Evolutionary conservation across 2,113 vertebrate species (phyloP).

Genomic region (Caranx melampygus): DNA sequence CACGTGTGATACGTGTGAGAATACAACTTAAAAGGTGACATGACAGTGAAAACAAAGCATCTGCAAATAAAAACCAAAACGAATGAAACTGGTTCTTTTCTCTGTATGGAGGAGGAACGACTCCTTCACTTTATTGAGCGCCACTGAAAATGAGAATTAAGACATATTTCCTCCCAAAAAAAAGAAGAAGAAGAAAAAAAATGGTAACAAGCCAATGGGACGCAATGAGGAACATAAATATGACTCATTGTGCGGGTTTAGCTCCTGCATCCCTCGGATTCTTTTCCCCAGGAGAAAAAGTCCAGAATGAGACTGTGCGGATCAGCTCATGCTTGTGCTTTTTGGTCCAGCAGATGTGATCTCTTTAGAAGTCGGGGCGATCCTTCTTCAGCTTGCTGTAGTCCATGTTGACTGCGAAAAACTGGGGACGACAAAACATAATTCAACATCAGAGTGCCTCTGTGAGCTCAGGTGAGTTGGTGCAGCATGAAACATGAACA

Average conservation of each 20-base stretch:
- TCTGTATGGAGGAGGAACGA: conserved; percentile 71
- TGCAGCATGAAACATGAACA: background rate
- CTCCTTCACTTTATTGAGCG: conserved; percentile 77
- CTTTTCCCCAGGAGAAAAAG: background rate
- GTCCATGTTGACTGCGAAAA: conserved; percentile 88
- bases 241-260: conserved; percentile 66
- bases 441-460: background rate
- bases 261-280: conserved; percentile 59
- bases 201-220: conserved; percentile 36
- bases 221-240: conserved; percentile 61
- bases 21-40: background rate
- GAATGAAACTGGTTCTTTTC: conserved; percentile 52
- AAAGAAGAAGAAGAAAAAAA: background rate
- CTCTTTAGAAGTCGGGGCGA: conserved; percentile 91
- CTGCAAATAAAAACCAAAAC: background rate
- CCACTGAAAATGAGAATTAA: conserved; percentile 51
- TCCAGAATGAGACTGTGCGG: conserved; percentile 27
- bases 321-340: conserved; percentile 45
- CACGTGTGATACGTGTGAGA: background rate
- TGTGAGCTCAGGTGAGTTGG: background rate
- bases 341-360: conserved; percentile 56
- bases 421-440: conserved; percentile 77
- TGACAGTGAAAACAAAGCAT: background rate
- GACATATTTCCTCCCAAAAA: no score
- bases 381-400: conserved; percentile 95